A percentile compares a stretch with the other conserved stretches of the same genome.
Conservation (phyloP, 2,888 invertebrate species). For the Dolichopus griseipennis region DNA sequence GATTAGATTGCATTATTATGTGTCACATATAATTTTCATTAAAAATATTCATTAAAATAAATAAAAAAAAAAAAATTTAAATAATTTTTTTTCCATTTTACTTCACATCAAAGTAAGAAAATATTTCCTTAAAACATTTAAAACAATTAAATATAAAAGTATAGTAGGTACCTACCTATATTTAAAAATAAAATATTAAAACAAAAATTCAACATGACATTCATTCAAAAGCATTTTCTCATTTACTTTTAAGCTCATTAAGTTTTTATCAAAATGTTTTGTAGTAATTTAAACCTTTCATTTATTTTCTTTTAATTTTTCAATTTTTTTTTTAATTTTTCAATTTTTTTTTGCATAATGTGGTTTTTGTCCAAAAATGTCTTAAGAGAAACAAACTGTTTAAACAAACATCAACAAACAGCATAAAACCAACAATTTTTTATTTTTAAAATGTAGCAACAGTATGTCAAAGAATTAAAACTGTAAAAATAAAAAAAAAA, state of each 20-base stretch:
- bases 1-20: no score
- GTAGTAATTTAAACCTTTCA: not conserved
- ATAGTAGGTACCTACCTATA: not conserved
- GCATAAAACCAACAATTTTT: no score
- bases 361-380: not conserved
- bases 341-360: not conserved
- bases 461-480: not conserved
- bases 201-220: not conserved
- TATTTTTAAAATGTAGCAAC: not conserved
- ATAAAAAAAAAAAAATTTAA: no score
- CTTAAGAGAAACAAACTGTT: no score
- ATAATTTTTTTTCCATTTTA: no score
- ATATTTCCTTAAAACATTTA: not conserved
- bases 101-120: no score
- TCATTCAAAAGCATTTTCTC: not conserved
- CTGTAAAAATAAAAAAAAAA: not conserved
- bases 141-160: not conserved
- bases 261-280: not conserved
- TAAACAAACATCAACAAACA: no score
- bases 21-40: no score
- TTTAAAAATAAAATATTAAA: not conserved
- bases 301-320: no score
- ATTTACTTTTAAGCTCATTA: slow-evolving; percentile 3
- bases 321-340: no score
- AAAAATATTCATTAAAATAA: no score